phyloP scores from a whole-genome alignment of 2,113 vertebrate genomes.

The Nannobrachium achirus region DNA sequence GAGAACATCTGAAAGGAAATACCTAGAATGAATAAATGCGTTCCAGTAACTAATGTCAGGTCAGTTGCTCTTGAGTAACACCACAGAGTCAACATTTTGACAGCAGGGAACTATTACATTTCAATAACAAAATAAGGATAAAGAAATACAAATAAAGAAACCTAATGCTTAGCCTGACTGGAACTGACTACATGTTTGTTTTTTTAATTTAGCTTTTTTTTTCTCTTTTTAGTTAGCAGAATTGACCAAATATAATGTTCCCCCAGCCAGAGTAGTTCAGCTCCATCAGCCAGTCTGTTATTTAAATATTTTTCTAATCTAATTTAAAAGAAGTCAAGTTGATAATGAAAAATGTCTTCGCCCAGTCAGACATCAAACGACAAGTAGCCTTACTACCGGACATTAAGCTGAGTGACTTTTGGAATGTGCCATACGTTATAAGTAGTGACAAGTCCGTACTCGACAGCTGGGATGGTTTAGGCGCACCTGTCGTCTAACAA shows the following conservation, averaged over 20 bases:
- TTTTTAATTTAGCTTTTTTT: background rate
- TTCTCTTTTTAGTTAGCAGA: background rate
- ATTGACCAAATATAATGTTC: slow-evolving; percentile 3
- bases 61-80: background rate
- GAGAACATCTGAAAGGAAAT: slow-evolving; percentile 32
- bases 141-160: slow-evolving; percentile 25
- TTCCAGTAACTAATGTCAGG: slow-evolving; percentile 13
- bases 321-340: slow-evolving; percentile 1
- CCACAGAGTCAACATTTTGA: slow-evolving; percentile 38
- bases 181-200: background rate
- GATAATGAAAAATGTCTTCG: slow-evolving; percentile 6
- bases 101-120: slow-evolving; percentile 23
- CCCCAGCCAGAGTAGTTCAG: background rate
- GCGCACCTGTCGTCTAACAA: slow-evolving; percentile 81
- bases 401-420: slow-evolving; percentile 54
- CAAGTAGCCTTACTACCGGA: slow-evolving; percentile 33
- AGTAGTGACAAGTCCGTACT: slow-evolving; percentile 51
- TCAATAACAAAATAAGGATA: slow-evolving; percentile 14
- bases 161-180: background rate
- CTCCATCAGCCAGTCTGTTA: background rate
- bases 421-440: slow-evolving; percentile 67
- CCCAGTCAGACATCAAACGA: slow-evolving; percentile 38
- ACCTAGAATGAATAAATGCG: slow-evolving; percentile 30
- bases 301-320: background rate
- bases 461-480: slow-evolving; percentile 73